Conservation (phyloP, 92 coral and sea anemone species). For the Montipora capitata region DNA sequence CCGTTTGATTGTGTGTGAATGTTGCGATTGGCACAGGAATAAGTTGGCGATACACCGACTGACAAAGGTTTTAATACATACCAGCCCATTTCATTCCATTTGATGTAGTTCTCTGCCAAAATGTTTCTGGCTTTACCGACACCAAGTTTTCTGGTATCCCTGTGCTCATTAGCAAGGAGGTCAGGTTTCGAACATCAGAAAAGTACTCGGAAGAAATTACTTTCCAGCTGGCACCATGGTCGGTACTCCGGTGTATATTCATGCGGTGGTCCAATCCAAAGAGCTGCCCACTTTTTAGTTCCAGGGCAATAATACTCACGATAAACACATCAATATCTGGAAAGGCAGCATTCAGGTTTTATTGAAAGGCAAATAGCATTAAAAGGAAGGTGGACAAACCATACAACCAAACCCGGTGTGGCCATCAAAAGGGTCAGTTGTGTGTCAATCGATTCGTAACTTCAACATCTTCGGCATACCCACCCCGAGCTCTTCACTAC, state of each 20-base stretch:
- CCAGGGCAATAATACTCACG: constrained; percentile 80
- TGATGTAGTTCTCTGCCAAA: constrained; percentile 55
- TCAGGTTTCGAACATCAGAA: constrained; percentile 42
- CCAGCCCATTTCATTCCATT: constrained; percentile 91
- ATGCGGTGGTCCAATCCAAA: constrained; percentile 84
- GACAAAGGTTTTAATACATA: constrained; percentile 1
- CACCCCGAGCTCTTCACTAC: no score
- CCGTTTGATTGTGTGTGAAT: no score
- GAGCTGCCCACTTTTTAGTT: constrained; percentile 41
- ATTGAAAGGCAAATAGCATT: no score
- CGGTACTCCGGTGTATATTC: constrained; percentile 77
- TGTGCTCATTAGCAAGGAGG: constrained; percentile 73
- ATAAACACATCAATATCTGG: constrained; percentile 72
- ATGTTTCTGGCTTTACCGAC: constrained; percentile 60
- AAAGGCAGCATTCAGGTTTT: neutral
- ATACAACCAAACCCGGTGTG: no score
- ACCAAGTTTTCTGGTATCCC: constrained; percentile 88
- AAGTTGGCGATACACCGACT: neutral
- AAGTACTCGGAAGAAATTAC: constrained; percentile 66
- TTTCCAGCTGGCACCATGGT: constrained; percentile 76
- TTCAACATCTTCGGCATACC: no score
- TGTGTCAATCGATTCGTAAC: no score
- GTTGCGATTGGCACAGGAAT: no score
- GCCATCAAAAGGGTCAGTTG: no score
- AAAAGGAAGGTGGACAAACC: no score